Evolutionary conservation across 2,797 vertebrate species (phyloP), one percentile per base, ranked within the genome.

Genomic region (Gymnodraco acuticeps): DNA sequence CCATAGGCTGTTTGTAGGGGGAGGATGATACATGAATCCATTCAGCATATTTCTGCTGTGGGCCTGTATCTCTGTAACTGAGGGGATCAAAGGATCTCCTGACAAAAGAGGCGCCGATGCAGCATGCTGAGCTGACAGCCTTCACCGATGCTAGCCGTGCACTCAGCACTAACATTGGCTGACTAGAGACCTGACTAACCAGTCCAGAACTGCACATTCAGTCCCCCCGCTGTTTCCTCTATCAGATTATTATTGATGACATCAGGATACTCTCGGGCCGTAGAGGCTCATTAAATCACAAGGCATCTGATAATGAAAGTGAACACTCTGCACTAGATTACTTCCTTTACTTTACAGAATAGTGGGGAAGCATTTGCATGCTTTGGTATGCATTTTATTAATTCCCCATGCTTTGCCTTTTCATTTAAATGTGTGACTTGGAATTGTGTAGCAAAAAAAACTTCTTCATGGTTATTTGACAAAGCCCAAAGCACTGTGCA

Each of bases 41-140:
- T 91, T 92, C 89, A 92, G 93, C 90, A 88, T 87, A 86, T 90
- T 88, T 88, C 78, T 83, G 88, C 89, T 90, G 68, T 67, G 84
- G 82, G 88, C 87, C 87, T 84, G 88, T 88, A 88, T 87, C 87
- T 91, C 77, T 78, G 87, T 82, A 80, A 73, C 74, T 45, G 72
- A 65, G 73, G 70, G 87, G 88, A 93, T 93, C 89, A 93, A 92
- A 93, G 87, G 52, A 80, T 85, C 83, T 79, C 77, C 86, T 87
- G 86, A 93, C 90, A 93, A 92, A 88, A 89, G 91, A 89, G 87
- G 82, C 75, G 85, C 86, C 72, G 75, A 90, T 81, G 80, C 91
- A 82, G 89, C 84, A 63, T 83, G 87, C 86, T 88, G 90, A 89
- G 90, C 92, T 90, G 90, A 93, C 91, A 89, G 89, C 82, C 79